phyloP scores from a whole-genome alignment of 2,797 vertebrate genomes.

The Platyrinchus mystaceus region DNA sequence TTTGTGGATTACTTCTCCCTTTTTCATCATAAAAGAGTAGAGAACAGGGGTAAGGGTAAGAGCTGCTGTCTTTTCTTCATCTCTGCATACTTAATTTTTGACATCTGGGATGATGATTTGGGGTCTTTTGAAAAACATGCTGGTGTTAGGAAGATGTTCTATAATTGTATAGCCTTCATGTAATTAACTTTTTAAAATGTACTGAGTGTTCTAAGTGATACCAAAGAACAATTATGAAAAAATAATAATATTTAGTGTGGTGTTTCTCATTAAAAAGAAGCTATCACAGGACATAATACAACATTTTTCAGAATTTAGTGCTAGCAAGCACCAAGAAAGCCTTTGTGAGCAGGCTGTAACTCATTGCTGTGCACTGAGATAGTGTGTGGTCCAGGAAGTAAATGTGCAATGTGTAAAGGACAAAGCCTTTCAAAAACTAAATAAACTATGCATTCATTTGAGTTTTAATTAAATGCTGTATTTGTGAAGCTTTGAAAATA shows the following conservation, averaged over 20 bases:
- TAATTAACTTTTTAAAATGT: background rate
- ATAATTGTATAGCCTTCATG: background rate
- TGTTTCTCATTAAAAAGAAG: constrained; percentile 8
- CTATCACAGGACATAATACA: background rate
- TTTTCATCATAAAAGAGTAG: background rate
- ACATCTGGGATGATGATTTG: background rate
- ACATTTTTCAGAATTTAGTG: background rate
- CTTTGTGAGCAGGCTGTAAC: background rate
- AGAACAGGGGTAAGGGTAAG: background rate
- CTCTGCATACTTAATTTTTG: background rate
- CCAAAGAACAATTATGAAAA: background rate
- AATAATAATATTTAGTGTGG: background rate
- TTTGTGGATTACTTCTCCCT: background rate
- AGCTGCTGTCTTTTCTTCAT: background rate
- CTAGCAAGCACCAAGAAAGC: background rate
- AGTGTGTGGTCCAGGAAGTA: background rate
- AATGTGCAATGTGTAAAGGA: background rate
- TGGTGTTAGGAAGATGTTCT: background rate
- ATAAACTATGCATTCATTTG: background rate
- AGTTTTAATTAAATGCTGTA: constrained; percentile 34
- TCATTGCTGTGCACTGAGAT: background rate
- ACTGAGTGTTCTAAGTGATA: background rate
- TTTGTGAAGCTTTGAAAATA: constrained; percentile 42
- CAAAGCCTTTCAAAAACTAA: constrained; percentile 32
- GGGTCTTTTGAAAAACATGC: background rate